A percentile compares a stretch with the other conserved stretches of the same genome.
Conservation (phyloP, 1,140 invertebrate genomes). For the Leucophenga varia region DNA sequence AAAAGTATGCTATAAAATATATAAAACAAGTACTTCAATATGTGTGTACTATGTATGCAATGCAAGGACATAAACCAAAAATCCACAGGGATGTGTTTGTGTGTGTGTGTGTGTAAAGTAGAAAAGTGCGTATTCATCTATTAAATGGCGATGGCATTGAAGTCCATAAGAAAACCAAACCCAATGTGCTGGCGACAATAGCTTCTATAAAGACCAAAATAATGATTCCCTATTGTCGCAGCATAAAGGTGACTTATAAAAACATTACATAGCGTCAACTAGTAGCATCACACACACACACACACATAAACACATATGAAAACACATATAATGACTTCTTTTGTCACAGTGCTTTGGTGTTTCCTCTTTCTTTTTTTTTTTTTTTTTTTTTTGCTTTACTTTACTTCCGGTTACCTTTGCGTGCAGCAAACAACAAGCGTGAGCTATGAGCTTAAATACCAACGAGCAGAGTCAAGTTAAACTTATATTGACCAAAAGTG, state of each 20-base stretch:
- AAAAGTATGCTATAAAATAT: too few relatives aligned
- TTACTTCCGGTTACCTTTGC: too few relatives aligned
- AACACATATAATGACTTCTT: background rate
- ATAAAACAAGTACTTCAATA: too few relatives aligned
- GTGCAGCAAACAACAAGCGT: too few relatives aligned
- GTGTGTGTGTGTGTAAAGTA: constrained; percentile 6
- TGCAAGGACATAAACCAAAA: too few relatives aligned
- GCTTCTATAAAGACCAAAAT: too few relatives aligned
- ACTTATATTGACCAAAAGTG: too few relatives aligned
- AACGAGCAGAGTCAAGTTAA: too few relatives aligned
- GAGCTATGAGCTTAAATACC: too few relatives aligned
- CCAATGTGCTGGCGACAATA: background rate
- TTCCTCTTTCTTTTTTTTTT: too few relatives aligned
- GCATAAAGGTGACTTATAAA: constrained; percentile 52
- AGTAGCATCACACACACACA: background rate
- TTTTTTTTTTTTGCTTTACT: background rate
- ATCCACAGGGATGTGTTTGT: constrained; percentile 13
- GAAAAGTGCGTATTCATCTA: background rate
- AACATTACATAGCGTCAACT: constrained; percentile 43
- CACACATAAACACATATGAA: background rate
- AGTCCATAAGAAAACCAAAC: background rate
- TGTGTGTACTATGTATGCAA: too few relatives aligned
- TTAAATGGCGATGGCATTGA: background rate
- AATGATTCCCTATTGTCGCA: constrained; percentile 53
- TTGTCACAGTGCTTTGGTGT: constrained; percentile 13